Base-by-base conservation (phyloP, 2,888 invertebrate species). In the Andrena minutula region DNA sequence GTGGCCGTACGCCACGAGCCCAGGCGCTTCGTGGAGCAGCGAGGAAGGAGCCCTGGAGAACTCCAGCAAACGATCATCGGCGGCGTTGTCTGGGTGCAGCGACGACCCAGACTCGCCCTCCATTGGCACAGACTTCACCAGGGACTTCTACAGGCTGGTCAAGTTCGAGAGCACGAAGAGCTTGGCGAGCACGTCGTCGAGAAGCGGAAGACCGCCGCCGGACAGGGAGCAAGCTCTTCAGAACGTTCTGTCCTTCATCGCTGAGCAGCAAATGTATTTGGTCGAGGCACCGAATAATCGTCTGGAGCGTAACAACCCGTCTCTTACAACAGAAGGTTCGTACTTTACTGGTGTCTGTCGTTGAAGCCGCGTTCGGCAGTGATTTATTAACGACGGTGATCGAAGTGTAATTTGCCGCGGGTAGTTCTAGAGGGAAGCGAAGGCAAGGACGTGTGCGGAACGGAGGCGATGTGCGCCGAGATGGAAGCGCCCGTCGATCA, bases 121-220 rank as follows among this genome's bases (percentile, higher is more conserved):
- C 56, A 95, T 96, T 26, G 97, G 97, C 26, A 95, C 96, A 16
- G 97, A 97, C 92, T 97, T 97, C 90, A 97, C 97, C 5, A 94
- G 97, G 85, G 97, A 97, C 94, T 97, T 97, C 93, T 97, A 97
- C 92, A 95, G 97, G 47, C 95, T 97, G 83, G 97, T 97, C 64
- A 97, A 97, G 94, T 97, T 97, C 91, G 97, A 97, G 92, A 97
- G 97, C 94, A 97, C 96, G 82, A 97, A 97, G 93, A 97, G 97
- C 92, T 94, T 97, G 91, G 97, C 97, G 58, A 97, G 97, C 49
- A 97, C 96, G 89, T 96, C 96, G 63, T 96, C 96, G 75, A 95
- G 96, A 91, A 95, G 96, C 10, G 95, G 95, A 32, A 95, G 94
- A 71, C 93, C 95, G 4, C 94, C 94, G 7, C 95, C 96, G 73